Conservation (phyloP, 2,797 vertebrate genomes). For the Diplodus sargus region DNA sequence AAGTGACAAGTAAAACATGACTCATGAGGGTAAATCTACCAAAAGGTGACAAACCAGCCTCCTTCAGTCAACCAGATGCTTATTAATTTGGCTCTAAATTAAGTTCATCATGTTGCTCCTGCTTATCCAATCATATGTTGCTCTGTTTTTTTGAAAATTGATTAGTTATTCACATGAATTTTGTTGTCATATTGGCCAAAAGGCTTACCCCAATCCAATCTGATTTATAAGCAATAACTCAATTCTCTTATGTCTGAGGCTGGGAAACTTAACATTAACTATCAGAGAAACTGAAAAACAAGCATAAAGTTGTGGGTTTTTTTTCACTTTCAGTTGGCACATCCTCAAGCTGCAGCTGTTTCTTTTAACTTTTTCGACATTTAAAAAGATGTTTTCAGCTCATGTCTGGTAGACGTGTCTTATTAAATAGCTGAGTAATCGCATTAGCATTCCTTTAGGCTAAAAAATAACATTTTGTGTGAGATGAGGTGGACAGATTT, state of each 20-base stretch:
- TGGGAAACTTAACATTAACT: neutral
- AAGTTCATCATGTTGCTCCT: neutral
- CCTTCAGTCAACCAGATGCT: neutral
- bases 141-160: neutral
- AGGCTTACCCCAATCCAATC: neutral
- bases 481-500: slow-evolving; percentile 9
- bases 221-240: neutral
- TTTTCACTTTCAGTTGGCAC: neutral
- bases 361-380: neutral
- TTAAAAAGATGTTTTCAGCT: slow-evolving; percentile 14
- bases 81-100: neutral
- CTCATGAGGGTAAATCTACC: no score
- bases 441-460: slow-evolving; percentile 6
- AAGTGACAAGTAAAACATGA: no score
- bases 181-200: neutral
- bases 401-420: neutral
- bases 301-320: neutral
- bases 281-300: neutral
- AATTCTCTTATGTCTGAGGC: neutral
- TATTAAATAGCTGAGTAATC: slow-evolving; percentile 30
- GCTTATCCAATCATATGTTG: neutral
- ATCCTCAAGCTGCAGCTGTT: slow-evolving; percentile 3
- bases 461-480: slow-evolving; percentile 2
- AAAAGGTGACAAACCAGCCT: no score
- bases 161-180: neutral